phyloP scores from a whole-genome alignment of 2,113 vertebrate genomes.

The Andinoacara biseriatus region DNA sequence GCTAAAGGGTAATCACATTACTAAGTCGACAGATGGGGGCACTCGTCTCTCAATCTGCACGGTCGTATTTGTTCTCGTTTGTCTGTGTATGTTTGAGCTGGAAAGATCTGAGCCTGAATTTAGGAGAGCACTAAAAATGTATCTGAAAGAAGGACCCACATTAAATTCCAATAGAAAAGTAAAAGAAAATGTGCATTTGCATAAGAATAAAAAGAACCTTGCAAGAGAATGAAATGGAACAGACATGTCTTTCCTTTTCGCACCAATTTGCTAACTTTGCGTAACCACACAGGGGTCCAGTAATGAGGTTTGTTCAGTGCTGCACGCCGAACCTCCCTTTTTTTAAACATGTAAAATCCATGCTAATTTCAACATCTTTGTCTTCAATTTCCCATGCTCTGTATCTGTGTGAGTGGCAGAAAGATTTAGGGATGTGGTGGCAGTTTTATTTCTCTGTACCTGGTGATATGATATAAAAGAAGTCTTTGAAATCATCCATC shows the following conservation, averaged over 20 bases:
- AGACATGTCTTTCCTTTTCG: conserved; percentile 24
- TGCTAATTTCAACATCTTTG: not conserved
- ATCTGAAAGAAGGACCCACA: conserved; percentile 13
- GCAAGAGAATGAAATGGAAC: conserved; percentile 8
- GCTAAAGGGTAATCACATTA: conserved; percentile 73
- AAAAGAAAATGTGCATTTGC: conserved; percentile 20
- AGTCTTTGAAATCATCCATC: conserved; percentile 99
- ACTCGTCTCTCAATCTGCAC: conserved; percentile 54
- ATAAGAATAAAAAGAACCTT: conserved; percentile 10
- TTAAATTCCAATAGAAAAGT: conserved; percentile 10
- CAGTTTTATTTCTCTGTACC: conserved; percentile 75
- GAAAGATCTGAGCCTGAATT: conserved; percentile 25
- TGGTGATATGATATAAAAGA: conserved; percentile 99
- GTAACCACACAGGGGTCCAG: not conserved
- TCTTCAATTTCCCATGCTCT: not conserved
- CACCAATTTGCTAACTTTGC: conserved; percentile 32
- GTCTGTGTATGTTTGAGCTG: conserved; percentile 15
- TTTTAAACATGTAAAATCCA: not conserved
- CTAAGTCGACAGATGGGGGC: conserved; percentile 62
- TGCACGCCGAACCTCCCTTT: not conserved
- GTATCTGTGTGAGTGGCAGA: not conserved
- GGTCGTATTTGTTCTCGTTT: conserved; percentile 25
- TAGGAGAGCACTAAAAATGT: conserved; percentile 6
- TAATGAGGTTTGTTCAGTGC: conserved; percentile 12
- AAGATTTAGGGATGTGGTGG: not conserved